Base-by-base conservation (phyloP, 2,888 invertebrate species). In the Esperia sulphurella region DNA sequence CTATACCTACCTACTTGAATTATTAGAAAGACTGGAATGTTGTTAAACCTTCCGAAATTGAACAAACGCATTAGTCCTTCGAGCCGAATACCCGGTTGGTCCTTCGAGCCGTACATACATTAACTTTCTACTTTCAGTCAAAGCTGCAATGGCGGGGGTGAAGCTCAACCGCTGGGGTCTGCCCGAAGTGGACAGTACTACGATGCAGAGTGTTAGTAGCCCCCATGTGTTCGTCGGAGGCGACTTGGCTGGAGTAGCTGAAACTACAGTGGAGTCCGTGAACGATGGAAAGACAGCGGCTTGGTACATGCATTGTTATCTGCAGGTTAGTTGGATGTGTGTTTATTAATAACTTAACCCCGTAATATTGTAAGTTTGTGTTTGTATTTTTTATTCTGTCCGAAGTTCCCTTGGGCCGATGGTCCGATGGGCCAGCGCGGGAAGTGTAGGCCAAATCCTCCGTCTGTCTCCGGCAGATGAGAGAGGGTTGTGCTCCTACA, bases 211-310 rank as follows among this genome's bases (percentile, higher is more conserved):
- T 12, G 55, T 51, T 1, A 94, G 93, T 42, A 92, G 94, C 55
- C 91, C 93, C 0, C 92, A 93, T 63, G 95, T 98, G 8, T 99
- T 97, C 83, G 93, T 96, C 61, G 99, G 99, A 0, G 99, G 99
- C 0, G 99, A 99, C 81, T 75, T 98, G 40, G 98, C 97, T 0
- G 98, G 98, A 0, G 92, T 96, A 35, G 96, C 98, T 0, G 97
- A 98, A 82, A 99, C 99, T 0, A 99, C 99, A 0, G 99, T 99
- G 0, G 99, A 99, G 81, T 95, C 98, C 0, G 98, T 98, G 0
- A 99, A 99, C 73, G 99, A 99, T 82, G 99, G 99, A 31, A 99
- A 99, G 90, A 96, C 95, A 0, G 98, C 98, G 0, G 96, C 98
- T 3, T 98, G 98, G 98, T 92, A 92, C 64, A 98, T 99, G 68